Evolutionary conservation across 92 coral and sea anemone species (phyloP), one percentile per base, ranked within the genome.

Genomic region (Blastomussa wellsi): DNA sequence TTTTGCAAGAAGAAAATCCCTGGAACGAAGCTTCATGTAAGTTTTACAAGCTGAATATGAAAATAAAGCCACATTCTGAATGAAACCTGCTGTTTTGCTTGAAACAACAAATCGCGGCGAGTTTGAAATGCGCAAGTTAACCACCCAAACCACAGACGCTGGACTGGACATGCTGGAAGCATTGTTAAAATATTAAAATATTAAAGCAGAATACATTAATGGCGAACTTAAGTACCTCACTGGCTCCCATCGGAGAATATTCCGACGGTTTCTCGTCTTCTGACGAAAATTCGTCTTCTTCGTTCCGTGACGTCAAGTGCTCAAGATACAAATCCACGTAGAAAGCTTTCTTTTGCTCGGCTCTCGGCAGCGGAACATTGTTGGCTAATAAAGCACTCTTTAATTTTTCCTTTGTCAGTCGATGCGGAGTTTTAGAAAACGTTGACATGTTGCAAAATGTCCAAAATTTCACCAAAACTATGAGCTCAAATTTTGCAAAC

Each of bases 361-460:
- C 84, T 76, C 84, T 87, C 75, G 99, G 99, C 60, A 97, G 72
- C 15, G 87, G 76, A 32, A 97, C 65, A 13, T 98, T 98, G 60
- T 94, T 94, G 7, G 92, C 88, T 72, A 76, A 86, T 29, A 97
- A 84, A 4, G 93, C 99, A 69, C 85, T 66, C 68, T 97, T 97
- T 28, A 97, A 90, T 70, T 89, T 87, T n/a, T 94, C 98, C 57
- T 97, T 97, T 64, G 99, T 97, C 20, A 97, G 78, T 53, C 86
- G 89, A 78, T 92, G 85, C 0, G 99, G 99, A 88, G 89, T 89
- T 33, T 83, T 87, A 38, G 90, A 92, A 79, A 92, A 89, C 73
- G 84, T 70, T 55, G 99, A 75, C 99, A 97, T 97, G 69, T 68
- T 33, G 51, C 79, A 74, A 79, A 53, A 57, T 76, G 17, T 53